phyloP scores from a whole-genome alignment of 2,797 vertebrate species.

The Rhynchotus rufescens region DNA sequence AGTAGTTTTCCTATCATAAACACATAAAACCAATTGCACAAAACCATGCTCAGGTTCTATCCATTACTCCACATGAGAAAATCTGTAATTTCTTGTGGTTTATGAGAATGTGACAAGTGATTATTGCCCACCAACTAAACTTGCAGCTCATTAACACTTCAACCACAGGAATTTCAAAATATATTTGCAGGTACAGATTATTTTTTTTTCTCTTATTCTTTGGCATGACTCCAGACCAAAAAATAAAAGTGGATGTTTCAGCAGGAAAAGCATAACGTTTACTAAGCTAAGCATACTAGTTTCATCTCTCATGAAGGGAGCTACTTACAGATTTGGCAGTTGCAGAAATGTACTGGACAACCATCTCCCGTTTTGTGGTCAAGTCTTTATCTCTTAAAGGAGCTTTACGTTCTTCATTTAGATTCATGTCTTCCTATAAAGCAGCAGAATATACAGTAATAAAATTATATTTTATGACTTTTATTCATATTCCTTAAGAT shows the following conservation, averaged over 20 bases:
- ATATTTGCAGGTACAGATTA: constrained; percentile 10
- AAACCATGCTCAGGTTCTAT: constrained; percentile 22
- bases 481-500: neutral
- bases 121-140: constrained; percentile 43
- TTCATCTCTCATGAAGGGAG: constrained; percentile 5
- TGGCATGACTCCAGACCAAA: neutral
- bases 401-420: constrained; percentile 96
- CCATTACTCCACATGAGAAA: constrained; percentile 29
- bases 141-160: constrained; percentile 58
- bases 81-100: constrained; percentile 44
- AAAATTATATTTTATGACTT: neutral
- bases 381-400: constrained; percentile 95
- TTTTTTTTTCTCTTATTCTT: neutral
- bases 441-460: neutral
- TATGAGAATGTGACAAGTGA: constrained; percentile 51
- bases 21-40: constrained; percentile 30
- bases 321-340: constrained; percentile 98
- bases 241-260: constrained; percentile 72
- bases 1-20: neutral
- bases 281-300: constrained; percentile 75
- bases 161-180: constrained; percentile 39
- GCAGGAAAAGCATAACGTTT: constrained; percentile 57
- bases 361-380: constrained; percentile 96
- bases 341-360: constrained; percentile 97
- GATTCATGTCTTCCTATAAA: constrained; percentile 97